A percentile compares a stretch with the other conserved stretches of the same genome.
Evolutionary conservation across 2,888 invertebrate species (phyloP).

Genomic region (Mamestra brassicae): DNA sequence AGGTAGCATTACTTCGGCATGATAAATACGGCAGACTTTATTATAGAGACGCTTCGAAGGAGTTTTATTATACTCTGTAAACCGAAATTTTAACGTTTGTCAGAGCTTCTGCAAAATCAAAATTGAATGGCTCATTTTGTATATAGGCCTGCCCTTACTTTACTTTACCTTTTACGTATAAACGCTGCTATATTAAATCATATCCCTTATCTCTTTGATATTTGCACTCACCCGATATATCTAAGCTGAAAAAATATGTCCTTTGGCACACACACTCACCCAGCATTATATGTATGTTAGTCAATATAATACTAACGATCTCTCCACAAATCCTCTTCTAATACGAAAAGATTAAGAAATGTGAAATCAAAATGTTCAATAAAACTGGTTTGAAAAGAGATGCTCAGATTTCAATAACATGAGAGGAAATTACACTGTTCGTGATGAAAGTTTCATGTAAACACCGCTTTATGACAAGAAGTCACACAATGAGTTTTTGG

Average conservation of each 20-base stretch:
- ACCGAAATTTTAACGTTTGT: constrained; percentile 43
- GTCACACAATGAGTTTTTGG: constrained; percentile 88
- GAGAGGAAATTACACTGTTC: constrained; percentile 81
- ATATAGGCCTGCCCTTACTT: constrained; percentile 22
- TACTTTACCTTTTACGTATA: constrained; percentile 47
- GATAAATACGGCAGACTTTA: constrained; percentile 59
- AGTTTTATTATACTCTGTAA: constrained; percentile 54
- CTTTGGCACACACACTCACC: constrained; percentile 37
- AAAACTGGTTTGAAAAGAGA: constrained; percentile 74
- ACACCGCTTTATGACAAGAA: constrained; percentile 83
- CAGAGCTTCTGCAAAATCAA: constrained; percentile 37
- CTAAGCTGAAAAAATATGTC: constrained; percentile 45
- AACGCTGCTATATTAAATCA: constrained; percentile 46
- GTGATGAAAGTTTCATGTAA: constrained; percentile 78
- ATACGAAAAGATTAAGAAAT: constrained; percentile 65
- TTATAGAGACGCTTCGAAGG: constrained; percentile 36
- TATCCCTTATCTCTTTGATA: constrained; percentile 52
- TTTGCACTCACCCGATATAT: constrained; percentile 42
- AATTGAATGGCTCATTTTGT: constrained; percentile 48
- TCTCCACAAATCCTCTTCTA: constrained; percentile 57
- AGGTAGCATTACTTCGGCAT: constrained; percentile 45
- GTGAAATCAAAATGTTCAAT: constrained; percentile 72
- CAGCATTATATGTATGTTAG: constrained; percentile 37
- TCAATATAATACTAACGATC: constrained; percentile 57
- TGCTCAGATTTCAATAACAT: constrained; percentile 78